These are phyloP conservation scores for Mizuhopecten yessoensis DNA, from an alignment of 1,140 invertebrate species.

Conservation along the genomic window DNA sequence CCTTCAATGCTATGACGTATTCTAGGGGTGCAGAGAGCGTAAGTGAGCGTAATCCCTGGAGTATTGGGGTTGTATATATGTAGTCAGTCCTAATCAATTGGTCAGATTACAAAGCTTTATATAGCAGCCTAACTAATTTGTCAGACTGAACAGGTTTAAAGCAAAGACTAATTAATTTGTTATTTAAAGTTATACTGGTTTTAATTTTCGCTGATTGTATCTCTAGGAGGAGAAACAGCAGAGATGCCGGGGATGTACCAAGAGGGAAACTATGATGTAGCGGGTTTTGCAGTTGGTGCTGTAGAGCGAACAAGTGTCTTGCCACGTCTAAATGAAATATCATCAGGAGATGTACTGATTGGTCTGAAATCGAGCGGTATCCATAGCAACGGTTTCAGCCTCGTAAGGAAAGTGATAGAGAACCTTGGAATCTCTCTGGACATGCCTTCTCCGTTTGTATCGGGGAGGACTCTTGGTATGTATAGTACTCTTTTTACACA, in stretches of 20 bases:
- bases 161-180: too few species aligned
- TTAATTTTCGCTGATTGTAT: slow-evolving; percentile 44
- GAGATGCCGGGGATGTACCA: slow-evolving; percentile 98
- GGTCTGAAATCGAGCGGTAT: slow-evolving; percentile 93
- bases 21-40: too few species aligned
- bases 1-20: too few species aligned
- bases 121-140: too few species aligned
- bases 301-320: slow-evolving; percentile 91
- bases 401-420: slow-evolving; percentile 94
- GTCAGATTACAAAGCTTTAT: too few species aligned
- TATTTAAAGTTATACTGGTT: too few species aligned
- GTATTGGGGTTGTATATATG: too few species aligned
- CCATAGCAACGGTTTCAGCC: slow-evolving; percentile 98
- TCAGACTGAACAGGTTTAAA: too few species aligned
- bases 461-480: slow-evolving; percentile 84
- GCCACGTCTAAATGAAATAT: slow-evolving; percentile 89
- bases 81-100: too few species aligned
- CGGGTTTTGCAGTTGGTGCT: slow-evolving; percentile 97
- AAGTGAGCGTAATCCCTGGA: too few species aligned
- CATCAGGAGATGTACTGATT: slow-evolving; percentile 91
- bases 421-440: slow-evolving; percentile 86
- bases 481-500: background rate
- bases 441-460: slow-evolving; percentile 91
- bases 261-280: slow-evolving; percentile 94
- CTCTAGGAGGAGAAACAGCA: slow-evolving; percentile 95